phyloP scores from a whole-genome alignment of 2,113 vertebrate species.

The Callithrix jacchus region DNA sequence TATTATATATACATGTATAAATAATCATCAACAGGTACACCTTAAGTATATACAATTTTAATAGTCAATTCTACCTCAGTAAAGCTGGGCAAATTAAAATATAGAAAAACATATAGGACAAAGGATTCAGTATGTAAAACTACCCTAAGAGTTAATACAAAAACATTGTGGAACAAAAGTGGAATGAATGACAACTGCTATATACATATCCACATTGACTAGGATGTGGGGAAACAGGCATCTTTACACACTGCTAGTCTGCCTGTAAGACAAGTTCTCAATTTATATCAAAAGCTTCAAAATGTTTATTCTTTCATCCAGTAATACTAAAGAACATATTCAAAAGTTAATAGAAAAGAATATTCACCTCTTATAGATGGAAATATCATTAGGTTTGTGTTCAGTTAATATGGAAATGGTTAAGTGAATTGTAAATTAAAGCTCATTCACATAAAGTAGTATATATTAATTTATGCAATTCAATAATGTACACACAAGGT shows the following conservation, averaged over 20 bases:
- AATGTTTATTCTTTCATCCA: slow-evolving; percentile 21
- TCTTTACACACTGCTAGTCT: background rate
- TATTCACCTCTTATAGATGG: background rate
- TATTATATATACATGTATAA: background rate
- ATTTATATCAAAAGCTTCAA: background rate
- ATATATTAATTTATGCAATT: background rate
- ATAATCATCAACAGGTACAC: background rate
- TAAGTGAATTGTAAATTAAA: slow-evolving; percentile 16
- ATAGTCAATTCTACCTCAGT: background rate
- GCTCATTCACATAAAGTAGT: background rate
- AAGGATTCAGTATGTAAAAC: background rate
- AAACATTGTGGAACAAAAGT: background rate
- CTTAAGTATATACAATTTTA: background rate
- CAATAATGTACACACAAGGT: background rate
- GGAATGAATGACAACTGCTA: background rate
- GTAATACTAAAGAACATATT: background rate
- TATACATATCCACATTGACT: background rate
- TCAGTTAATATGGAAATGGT: background rate
- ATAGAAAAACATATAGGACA: background rate
- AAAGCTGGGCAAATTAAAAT: background rate
- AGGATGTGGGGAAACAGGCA: background rate
- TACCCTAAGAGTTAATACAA: background rate
- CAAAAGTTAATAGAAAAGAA: background rate
- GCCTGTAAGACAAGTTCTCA: background rate
- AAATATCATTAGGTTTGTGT: background rate